Evolutionary conservation across 2,888 invertebrate species (phyloP).

Genomic region (Gibbula magus): DNA sequence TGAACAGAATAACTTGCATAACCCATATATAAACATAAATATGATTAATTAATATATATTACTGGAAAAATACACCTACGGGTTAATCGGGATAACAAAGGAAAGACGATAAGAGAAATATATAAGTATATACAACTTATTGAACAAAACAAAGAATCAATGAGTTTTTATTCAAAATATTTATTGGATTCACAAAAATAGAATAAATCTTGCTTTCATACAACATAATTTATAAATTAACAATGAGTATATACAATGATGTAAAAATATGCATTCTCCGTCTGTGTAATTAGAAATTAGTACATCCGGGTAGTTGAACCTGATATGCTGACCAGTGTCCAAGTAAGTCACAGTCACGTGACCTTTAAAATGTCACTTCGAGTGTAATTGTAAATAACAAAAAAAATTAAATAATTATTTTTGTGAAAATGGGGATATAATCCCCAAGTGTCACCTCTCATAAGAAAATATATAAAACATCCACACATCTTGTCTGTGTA

Average conservation of each 20-base stretch:
- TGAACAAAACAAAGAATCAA: background rate
- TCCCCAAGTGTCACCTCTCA: too few species aligned
- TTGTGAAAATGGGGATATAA: too few species aligned
- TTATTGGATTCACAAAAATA: conserved; percentile 9
- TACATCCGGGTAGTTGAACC: background rate
- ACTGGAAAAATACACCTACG: too few species aligned
- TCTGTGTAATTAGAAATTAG: background rate
- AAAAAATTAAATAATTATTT: too few species aligned
- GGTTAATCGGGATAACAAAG: too few species aligned
- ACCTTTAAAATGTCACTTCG: too few species aligned
- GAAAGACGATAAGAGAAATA: background rate
- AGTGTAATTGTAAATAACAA: too few species aligned
- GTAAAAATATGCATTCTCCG: conserved; percentile 3
- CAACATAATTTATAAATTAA: conserved; percentile 16
- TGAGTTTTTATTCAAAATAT: background rate
- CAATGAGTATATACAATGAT: conserved; percentile 14
- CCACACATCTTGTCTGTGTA: background rate
- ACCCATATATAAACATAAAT: too few species aligned
- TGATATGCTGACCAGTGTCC: background rate
- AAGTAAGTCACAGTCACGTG: too few species aligned
- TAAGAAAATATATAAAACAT: background rate
- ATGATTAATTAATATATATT: too few species aligned
- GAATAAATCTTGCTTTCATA: conserved; percentile 11
- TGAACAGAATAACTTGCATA: too few species aligned
- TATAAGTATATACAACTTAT: background rate